A percentile compares a stretch with the other conserved stretches of the same genome.
Conservation (phyloP, 2,797 vertebrate genomes). For the Furcifer pardalis region DNA sequence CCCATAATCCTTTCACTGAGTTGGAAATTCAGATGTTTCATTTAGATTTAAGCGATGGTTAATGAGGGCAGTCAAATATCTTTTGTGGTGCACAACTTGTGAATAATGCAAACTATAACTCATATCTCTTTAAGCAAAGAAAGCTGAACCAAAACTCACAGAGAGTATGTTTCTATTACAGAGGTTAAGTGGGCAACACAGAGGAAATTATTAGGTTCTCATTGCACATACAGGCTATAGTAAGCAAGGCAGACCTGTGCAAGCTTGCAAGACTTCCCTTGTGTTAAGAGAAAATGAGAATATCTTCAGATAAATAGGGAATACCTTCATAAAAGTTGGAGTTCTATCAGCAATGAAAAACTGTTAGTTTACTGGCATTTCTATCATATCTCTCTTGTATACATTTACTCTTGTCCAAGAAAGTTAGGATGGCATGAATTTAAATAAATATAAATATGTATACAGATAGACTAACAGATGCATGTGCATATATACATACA, state of each 20-base stretch:
- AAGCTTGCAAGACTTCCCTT: neutral
- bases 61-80: conserved; percentile 56
- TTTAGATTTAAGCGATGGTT: conserved; percentile 54
- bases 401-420: neutral
- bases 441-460: neutral
- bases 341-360: neutral
- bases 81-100: conserved; percentile 37
- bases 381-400: neutral
- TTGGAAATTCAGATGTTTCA: conserved; percentile 57
- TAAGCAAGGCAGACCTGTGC: neutral
- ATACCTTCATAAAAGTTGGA: neutral
- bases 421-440: neutral
- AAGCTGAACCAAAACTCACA: neutral
- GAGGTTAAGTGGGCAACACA: conserved; percentile 25
- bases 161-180: conserved; percentile 15
- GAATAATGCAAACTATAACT: conserved; percentile 1
- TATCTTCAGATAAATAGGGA: neutral
- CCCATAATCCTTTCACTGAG: conserved; percentile 46
- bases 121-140: conserved; percentile 15
- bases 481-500: no score
- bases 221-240: neutral
- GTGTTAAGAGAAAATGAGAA: neutral
- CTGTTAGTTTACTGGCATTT: neutral
- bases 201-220: conserved; percentile 15
- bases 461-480: no score